Percentiles rank a stretch among this genome's conserved stretches.
Conservation (phyloP, 2,888 invertebrate species). For the Dolichopus griseipennis region DNA sequence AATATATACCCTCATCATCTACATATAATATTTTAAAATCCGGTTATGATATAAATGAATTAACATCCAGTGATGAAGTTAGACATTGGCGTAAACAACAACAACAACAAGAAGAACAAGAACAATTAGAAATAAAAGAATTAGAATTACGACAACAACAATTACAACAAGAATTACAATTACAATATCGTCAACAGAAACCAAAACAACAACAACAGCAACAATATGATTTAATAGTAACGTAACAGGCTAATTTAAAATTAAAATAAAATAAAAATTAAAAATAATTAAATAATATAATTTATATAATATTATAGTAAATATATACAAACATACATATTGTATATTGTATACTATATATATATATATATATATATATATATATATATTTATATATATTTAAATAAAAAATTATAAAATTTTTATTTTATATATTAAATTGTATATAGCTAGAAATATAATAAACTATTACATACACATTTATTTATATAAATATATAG, state of each 20-base stretch:
- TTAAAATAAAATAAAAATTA: constrained; percentile 11
- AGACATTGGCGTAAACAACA: constrained; percentile 22
- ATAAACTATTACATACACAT: constrained; percentile 5
- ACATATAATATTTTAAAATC: neutral
- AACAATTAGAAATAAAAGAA: constrained; percentile 9
- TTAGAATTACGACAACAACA: neutral
- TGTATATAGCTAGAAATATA: neutral
- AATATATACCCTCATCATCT: neutral
- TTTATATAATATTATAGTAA: neutral
- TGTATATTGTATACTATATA: too few relatives aligned
- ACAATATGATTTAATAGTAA: neutral
- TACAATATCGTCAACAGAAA: constrained; percentile 20
- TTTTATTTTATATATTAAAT: neutral
- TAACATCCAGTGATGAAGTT: constrained; percentile 23
- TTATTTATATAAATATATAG: constrained; percentile 6
- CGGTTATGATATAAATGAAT: constrained; percentile 8
- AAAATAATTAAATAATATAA: constrained; percentile 19
- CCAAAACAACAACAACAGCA: constrained; percentile 13
- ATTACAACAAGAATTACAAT: constrained; percentile 18
- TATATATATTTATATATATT: too few relatives aligned
- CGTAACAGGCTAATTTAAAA: constrained; percentile 11
- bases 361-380: too few relatives aligned
- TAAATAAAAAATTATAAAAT: too few relatives aligned
- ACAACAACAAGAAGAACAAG: constrained; percentile 15
- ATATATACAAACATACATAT: neutral